Evolutionary conservation across 2,797 vertebrate genomes (phyloP).

Genomic region (Toxotes lorentzi): DNA sequence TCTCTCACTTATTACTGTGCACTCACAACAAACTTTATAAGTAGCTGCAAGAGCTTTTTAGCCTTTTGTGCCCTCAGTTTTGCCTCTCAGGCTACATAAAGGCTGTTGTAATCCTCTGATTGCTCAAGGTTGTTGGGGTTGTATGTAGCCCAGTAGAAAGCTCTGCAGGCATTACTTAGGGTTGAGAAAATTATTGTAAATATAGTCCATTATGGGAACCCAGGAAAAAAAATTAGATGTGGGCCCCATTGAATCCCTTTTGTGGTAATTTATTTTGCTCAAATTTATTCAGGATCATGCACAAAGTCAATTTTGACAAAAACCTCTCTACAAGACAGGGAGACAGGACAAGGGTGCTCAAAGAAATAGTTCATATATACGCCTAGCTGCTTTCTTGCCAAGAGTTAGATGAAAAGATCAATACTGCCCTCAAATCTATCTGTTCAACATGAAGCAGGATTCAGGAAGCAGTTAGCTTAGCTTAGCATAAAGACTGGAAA

Average conservation of each 20-base stretch:
- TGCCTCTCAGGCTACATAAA: neutral
- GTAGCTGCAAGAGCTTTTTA: neutral
- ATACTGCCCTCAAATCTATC: neutral
- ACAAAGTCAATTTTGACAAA: neutral
- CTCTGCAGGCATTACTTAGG: no score
- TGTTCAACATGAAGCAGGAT: neutral
- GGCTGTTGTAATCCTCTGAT: neutral
- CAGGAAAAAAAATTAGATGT: no score
- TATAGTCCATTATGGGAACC: neutral
- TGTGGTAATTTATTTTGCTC: neutral
- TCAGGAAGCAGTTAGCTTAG: neutral
- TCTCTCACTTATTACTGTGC: neutral
- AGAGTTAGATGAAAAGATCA: neutral
- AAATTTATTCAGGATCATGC: neutral
- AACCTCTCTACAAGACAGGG: neutral
- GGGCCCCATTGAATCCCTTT: no score
- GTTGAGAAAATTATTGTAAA: neutral
- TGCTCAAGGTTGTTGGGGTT: neutral
- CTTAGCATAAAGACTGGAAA: slow-evolving; percentile 1
- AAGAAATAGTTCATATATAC: neutral
- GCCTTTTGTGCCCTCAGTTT: neutral
- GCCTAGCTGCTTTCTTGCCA: neutral
- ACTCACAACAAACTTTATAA: neutral
- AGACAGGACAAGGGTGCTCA: neutral
- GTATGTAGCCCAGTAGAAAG: neutral